These are phyloP conservation scores for Furcifer pardalis DNA, from an alignment of 2,797 vertebrate species.

Conservation along the genomic window DNA sequence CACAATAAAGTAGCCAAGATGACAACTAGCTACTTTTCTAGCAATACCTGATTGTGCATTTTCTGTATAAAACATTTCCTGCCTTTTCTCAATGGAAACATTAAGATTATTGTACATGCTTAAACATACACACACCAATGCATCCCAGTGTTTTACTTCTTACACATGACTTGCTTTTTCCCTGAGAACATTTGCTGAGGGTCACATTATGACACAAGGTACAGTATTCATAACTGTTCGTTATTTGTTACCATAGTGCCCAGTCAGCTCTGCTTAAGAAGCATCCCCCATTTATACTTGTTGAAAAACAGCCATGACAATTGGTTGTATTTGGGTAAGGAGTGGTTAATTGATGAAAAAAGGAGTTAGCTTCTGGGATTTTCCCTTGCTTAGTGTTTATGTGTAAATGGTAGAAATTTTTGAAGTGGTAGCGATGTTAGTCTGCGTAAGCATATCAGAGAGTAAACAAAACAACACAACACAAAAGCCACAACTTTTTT, in stretches of 20 bases:
- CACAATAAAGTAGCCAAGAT: conserved; percentile 6
- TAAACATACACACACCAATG: neutral
- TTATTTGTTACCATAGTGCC: neutral
- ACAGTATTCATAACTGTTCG: neutral
- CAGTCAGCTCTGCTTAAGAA: neutral
- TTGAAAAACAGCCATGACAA: too few species aligned
- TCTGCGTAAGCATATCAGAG: too few species aligned
- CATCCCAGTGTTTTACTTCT: neutral
- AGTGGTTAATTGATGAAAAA: too few species aligned
- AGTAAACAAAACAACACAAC: too few species aligned
- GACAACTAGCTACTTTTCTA: conserved; percentile 7
- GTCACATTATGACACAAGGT: neutral
- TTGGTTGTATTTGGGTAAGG: too few species aligned
- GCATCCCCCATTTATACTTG: too few species aligned
- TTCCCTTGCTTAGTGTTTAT: too few species aligned
- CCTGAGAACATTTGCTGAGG: neutral
- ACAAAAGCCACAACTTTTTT: too few species aligned
- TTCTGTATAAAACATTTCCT: conserved; percentile 32
- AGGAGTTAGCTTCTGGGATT: too few species aligned
- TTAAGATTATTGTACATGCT: conserved; percentile 12
- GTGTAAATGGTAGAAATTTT: too few species aligned
- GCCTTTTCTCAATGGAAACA: conserved; percentile 37
- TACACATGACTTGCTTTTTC: conserved; percentile 15
- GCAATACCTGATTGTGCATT: neutral
- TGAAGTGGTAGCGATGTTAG: too few species aligned